phyloP scores from a whole-genome alignment of 2,113 vertebrate genomes.

The Turnix velox region DNA sequence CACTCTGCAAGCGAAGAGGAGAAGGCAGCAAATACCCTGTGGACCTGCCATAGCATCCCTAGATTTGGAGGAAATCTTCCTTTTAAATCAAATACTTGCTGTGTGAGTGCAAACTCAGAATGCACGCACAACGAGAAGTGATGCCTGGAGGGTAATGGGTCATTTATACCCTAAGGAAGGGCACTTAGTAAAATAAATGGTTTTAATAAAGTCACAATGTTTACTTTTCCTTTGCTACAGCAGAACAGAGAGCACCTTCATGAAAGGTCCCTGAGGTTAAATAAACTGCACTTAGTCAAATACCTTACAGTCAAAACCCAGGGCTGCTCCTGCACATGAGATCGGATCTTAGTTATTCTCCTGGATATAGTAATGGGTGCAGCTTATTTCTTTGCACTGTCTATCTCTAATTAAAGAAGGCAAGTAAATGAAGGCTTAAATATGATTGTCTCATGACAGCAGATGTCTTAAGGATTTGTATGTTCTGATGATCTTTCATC shows the following conservation, averaged over 20 bases:
- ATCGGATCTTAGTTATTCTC: background rate
- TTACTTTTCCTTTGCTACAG: slow-evolving; percentile 31
- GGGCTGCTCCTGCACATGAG: background rate
- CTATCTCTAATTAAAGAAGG: background rate
- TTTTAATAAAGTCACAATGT: slow-evolving; percentile 24
- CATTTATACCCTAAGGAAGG: background rate
- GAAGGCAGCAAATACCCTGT: background rate
- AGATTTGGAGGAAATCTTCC: background rate
- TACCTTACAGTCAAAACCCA: background rate
- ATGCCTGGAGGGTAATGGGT: background rate
- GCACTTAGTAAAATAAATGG: background rate
- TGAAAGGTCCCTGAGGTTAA: slow-evolving; percentile 39
- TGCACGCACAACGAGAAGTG: background rate
- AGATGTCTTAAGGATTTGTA: background rate
- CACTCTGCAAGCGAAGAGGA: background rate
- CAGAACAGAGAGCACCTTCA: background rate
- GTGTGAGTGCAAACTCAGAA: background rate
- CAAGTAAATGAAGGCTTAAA: background rate
- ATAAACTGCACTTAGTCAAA: slow-evolving; percentile 43
- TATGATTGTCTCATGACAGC: background rate
- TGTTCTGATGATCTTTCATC: background rate
- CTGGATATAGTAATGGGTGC: background rate
- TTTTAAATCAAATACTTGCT: background rate
- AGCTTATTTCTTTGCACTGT: background rate
- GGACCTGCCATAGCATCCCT: accelerated